Evolutionary conservation across 2,797 vertebrate genomes (phyloP).

Genomic region (Catostomus latipinnis): DNA sequence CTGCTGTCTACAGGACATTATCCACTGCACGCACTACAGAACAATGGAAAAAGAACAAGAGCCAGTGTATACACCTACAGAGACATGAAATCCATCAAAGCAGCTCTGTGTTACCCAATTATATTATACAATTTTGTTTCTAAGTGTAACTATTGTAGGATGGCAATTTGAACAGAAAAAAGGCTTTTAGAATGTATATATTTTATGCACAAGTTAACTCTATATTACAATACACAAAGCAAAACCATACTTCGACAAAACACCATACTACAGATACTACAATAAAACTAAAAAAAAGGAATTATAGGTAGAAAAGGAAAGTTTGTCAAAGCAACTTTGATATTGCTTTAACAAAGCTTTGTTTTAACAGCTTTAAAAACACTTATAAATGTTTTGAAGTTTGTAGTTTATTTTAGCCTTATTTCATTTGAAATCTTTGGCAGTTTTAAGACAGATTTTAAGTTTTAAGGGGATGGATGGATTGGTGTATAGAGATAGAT

Average conservation of each 20-base stretch:
- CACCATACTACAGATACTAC: not conserved
- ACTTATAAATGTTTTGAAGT: not conserved
- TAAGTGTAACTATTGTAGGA: not conserved
- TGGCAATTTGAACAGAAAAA: not conserved
- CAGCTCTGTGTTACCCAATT: not conserved
- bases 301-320: not conserved
- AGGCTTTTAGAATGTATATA: too few relatives aligned
- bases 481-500: not conserved
- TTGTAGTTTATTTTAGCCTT: not conserved
- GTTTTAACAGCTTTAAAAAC: too few relatives aligned
- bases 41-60: slow-evolving; percentile 14
- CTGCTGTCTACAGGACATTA: slow-evolving; percentile 17
- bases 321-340: not conserved
- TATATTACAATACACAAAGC: not conserved
- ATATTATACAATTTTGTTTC: slow-evolving; percentile 1
- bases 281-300: not conserved
- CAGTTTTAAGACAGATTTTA: not conserved
- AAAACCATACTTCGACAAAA: not conserved
- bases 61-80: slow-evolving; percentile 12
- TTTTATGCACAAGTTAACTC: not conserved
- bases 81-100: slow-evolving; percentile 14
- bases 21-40: slow-evolving; percentile 4
- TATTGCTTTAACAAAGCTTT: too few relatives aligned
- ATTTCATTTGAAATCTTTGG: not conserved
- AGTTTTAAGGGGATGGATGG: not conserved